phyloP scores from a whole-genome alignment of 2,113 vertebrate genomes.

The Nestor notabilis region DNA sequence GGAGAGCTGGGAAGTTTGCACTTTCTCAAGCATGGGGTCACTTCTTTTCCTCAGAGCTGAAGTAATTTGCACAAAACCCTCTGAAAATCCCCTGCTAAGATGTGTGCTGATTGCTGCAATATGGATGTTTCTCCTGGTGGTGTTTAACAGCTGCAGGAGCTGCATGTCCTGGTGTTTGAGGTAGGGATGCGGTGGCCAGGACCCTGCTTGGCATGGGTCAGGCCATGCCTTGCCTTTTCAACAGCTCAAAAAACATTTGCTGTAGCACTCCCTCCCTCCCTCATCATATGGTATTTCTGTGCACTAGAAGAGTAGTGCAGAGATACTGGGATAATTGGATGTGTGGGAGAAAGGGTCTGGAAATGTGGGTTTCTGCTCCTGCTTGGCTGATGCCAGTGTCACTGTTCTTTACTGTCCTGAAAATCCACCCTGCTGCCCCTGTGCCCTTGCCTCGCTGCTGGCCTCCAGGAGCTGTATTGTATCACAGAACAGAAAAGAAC shows the following conservation, averaged over 20 bases:
- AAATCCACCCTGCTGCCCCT: not conserved
- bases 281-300: not conserved
- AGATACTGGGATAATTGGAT: not conserved
- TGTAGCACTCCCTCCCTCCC: not conserved
- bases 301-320: accelerated
- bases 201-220: accelerated
- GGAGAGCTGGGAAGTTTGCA: not conserved
- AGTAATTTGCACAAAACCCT: not conserved
- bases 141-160: not conserved
- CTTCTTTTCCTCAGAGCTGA: not conserved
- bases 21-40: not conserved
- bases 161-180: accelerated
- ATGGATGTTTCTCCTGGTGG: not conserved
- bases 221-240: not conserved
- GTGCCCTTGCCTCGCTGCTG: not conserved
- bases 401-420: not conserved
- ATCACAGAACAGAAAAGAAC: not conserved
- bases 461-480: not conserved
- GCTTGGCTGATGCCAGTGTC: accelerated
- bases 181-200: not conserved
- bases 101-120: not conserved
- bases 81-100: not conserved
- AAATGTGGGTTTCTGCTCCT: not conserved
- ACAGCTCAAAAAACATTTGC: not conserved
- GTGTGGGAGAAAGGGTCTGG: not conserved